phyloP scores from a whole-genome alignment of 2,113 vertebrate species.

The Circaetus gallicus region DNA sequence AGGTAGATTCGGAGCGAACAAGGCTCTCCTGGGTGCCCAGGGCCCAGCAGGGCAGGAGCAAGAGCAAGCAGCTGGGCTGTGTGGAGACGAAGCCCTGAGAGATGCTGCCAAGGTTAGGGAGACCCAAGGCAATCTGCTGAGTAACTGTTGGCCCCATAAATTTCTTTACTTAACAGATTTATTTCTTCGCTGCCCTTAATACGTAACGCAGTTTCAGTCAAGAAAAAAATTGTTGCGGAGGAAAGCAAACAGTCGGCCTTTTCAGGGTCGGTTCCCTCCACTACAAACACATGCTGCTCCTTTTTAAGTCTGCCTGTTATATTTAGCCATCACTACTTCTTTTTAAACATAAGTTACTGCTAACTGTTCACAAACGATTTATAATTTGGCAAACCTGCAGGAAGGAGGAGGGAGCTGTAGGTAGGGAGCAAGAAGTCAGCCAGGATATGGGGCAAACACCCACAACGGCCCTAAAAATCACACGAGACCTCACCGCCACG shows the following conservation, averaged over 20 bases:
- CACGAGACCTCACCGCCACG: not conserved
- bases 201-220: not conserved
- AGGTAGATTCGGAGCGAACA: not conserved
- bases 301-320: not conserved
- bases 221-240: not conserved
- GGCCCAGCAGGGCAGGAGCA: not conserved
- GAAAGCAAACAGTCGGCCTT: not conserved
- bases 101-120: conserved; percentile 1
- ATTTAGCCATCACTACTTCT: not conserved
- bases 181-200: not conserved
- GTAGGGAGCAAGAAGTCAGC: not conserved
- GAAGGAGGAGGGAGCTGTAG: not conserved
- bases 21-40: not conserved
- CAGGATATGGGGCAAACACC: not conserved
- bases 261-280: not conserved
- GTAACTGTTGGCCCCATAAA: not conserved
- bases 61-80: not conserved
- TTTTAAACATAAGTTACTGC: not conserved
- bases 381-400: not conserved
- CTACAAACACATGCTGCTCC: not conserved
- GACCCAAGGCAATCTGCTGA: not conserved
- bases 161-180: not conserved
- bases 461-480: not conserved
- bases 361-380: not conserved
- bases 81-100: not conserved